Base-by-base conservation (phyloP, 2,888 invertebrate species). In the Scaptomyza reducta region DNA sequence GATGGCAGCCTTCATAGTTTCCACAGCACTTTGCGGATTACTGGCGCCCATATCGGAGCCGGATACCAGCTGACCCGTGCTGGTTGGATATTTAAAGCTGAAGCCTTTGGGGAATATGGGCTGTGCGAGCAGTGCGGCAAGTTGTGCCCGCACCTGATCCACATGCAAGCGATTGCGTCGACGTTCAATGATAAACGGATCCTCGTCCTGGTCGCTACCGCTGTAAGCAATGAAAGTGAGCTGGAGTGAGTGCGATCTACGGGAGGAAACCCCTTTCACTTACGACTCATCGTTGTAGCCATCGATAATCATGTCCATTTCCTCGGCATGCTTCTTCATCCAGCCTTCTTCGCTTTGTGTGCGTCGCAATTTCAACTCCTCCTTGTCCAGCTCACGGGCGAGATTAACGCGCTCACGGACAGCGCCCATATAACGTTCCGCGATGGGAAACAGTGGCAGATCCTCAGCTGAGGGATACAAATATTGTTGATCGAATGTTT, bases 271-370 rank as follows among this genome's bases (percentile, higher is more conserved):
- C 1, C 1, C 33, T 35, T 4, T 29, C n/a, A 69, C 89, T 74
- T 78, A 91, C 91, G 89, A 88, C 14, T 81, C 89, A 78, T 90
- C 84, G 67, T 93, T 93, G 66, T 94, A 95, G 40, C 97, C 96
- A 83, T 98, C 98, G 2, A 98, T 92, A 64, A 99, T 94, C 82
- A 98, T 95, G 91, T 99, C 99, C 95, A 98, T 96, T 76, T 98
- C 97, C 72, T 95, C 94, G 0, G 97, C 97, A 1, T 96, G 95
- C 89, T 95, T 96, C 78, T 96, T 94, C 88, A 97, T 93, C 99
- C 99, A 99, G 22, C 96, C 96, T 72, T 94, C 94, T 79, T 97
- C 94, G 10, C 94, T 94, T 80, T 94, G 94, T 1, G 93, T 92
- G 59, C 95, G 94, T 27, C 94, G 92, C 71, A 93, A 92, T 85